Evolutionary conservation across 2,888 invertebrate genomes (phyloP), one percentile per base, ranked within the genome.

Genomic region (Liopterus haemorrhoidalis): DNA sequence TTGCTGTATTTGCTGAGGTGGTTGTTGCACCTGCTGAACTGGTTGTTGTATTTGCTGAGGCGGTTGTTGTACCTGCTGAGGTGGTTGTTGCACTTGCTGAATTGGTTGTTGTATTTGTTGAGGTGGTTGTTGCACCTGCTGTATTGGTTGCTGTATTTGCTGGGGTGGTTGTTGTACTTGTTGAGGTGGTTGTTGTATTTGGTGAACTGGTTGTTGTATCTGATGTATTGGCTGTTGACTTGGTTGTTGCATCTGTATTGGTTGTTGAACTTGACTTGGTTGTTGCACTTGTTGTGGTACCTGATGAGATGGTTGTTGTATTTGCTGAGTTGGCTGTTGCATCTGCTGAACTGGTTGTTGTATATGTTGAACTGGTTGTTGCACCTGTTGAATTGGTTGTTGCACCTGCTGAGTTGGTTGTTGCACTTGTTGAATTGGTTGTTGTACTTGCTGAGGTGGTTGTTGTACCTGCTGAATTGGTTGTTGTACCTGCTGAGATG

Each of bases 361-460:
- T n/a, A n/a, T 15, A 27, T 65, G 54, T 36, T 65, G 65, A 31
- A 65, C 62, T 12, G 65, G 56, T 35, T 65, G 64, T 15, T 64
- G 21, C 19, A 41, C 41, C 12, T 48, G 14, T 27, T 19, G 33
- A n/a, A 19, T 15, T 18, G 18, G 15, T 11, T 35, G 41, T 25
- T 41, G 51, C 8, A 45, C 24, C 11, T 48, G 47, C 27, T 46
- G 54, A 12, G 42, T 45, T 5, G 30, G 16, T 20, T 42, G 45
- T 30, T 51, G 48, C 11, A 31, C 11, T 18, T 30, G 45, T 38
- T 50, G 48, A 28, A 41, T 20, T 38, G 21, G 18, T 31, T 39
- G 47, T 20, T 50, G 53, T 11, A 53, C 51, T 6, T 49, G 48
- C 22, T 48, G 54, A 5, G 48, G 43, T 24, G 50, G 52, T 37